Evolutionary conservation across 2,797 vertebrate species (phyloP).

Genomic region (Tenualosa thibaudeaui): DNA sequence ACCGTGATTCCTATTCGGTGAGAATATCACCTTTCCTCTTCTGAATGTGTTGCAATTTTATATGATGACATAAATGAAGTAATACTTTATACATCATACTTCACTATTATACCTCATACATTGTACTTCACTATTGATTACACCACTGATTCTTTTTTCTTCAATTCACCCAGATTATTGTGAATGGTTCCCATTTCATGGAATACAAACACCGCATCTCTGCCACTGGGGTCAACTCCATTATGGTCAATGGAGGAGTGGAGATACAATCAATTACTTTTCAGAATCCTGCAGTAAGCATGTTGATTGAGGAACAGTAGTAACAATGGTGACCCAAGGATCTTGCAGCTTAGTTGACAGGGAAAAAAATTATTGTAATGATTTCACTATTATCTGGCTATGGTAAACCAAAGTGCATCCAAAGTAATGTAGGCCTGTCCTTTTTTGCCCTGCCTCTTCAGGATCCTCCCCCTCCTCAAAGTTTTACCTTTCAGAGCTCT

Average conservation of each 20-base stretch:
- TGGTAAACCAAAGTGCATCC: neutral
- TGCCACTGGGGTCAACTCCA: constrained; percentile 53
- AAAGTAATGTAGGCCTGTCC: neutral
- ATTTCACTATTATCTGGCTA: too few species aligned
- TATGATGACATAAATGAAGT: too few species aligned
- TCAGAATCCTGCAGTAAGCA: constrained; percentile 53
- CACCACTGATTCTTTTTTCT: neutral
- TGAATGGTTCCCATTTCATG: constrained; percentile 59
- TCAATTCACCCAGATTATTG: constrained; percentile 55
- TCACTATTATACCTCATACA: too few species aligned
- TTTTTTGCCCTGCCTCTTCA: neutral
- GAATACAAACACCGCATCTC: constrained; percentile 66
- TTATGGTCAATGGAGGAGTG: constrained; percentile 52
- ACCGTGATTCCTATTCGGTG: neutral
- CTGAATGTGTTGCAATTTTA: neutral
- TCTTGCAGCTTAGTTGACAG: too few species aligned
- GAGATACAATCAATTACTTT: constrained; percentile 58
- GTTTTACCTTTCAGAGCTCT: neutral
- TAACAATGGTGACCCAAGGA: neutral
- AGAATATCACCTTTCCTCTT: neutral
- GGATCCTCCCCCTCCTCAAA: neutral
- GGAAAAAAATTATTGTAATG: too few species aligned
- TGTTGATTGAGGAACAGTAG: neutral
- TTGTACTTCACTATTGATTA: neutral
- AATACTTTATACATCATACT: too few species aligned